Conservation (phyloP, 2,888 invertebrate species). For the Dryadula phaetusa region DNA sequence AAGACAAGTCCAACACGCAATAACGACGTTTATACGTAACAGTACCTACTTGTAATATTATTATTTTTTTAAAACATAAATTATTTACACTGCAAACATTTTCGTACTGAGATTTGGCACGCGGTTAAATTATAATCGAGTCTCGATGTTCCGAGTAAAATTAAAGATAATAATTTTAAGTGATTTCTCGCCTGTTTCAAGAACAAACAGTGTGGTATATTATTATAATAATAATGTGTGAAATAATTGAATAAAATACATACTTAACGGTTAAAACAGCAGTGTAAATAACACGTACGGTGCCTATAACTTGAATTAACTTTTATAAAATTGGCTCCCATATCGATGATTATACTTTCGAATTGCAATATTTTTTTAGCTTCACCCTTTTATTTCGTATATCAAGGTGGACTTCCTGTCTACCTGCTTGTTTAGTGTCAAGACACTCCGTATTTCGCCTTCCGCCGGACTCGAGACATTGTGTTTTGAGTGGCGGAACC, state of each 20-base stretch:
- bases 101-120: slow-evolving; percentile 1
- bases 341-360: slow-evolving; percentile 7
- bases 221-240: slow-evolving; percentile 26
- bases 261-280: slow-evolving; percentile 19
- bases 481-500: too few relatives aligned
- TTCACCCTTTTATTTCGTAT: too few relatives aligned
- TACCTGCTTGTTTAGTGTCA: too few relatives aligned
- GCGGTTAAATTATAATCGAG: slow-evolving; percentile 29
- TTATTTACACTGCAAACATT: slow-evolving; percentile 5
- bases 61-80: background rate
- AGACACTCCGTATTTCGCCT: too few relatives aligned
- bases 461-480: too few relatives aligned
- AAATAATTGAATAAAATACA: slow-evolving; percentile 27
- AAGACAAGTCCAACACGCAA: too few relatives aligned
- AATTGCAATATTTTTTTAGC: background rate
- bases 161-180: slow-evolving; percentile 32
- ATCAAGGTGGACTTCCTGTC: too few relatives aligned
- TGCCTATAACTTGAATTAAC: slow-evolving; percentile 3
- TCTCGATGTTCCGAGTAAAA: slow-evolving; percentile 21
- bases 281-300: slow-evolving; percentile 13
- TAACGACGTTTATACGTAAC: too few relatives aligned
- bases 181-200: slow-evolving; percentile 28
- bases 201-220: slow-evolving; percentile 32
- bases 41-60: too few relatives aligned
- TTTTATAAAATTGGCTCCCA: background rate